Conservation (phyloP, 2,797 vertebrate species). For the Sphenodon punctatus region DNA sequence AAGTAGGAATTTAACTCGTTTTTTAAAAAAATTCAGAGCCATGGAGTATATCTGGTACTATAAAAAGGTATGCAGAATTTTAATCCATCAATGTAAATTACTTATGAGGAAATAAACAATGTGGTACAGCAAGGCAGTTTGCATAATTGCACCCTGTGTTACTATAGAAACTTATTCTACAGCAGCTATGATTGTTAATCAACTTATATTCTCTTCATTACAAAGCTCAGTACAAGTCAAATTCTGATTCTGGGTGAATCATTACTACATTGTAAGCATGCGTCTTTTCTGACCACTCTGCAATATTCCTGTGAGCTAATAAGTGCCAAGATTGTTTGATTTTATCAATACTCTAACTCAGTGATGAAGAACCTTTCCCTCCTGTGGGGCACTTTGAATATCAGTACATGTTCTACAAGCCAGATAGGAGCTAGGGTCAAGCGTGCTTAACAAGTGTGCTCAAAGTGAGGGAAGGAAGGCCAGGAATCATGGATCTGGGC, state of each 20-base stretch:
- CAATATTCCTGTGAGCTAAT: neutral
- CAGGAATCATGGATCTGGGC: no score
- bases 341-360: neutral
- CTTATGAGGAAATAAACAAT: conserved; percentile 31
- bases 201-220: conserved; percentile 30
- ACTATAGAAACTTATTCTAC: conserved; percentile 53
- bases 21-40: no score
- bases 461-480: no score
- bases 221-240: conserved; percentile 27
- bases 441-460: no score
- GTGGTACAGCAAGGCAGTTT: conserved; percentile 21
- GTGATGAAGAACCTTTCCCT: no score
- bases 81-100: conserved; percentile 1
- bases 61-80: conserved; percentile 25
- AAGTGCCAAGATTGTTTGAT: neutral
- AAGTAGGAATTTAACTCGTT: no score
- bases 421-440: no score
- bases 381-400: no score
- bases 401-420: no score
- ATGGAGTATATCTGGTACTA: neutral
- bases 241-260: neutral
- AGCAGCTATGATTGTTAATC: conserved; percentile 41
- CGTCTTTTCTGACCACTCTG: neutral
- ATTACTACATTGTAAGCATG: neutral
- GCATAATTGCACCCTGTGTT: conserved; percentile 44